Percentiles rank a stretch among this genome's conserved stretches.
Conservation (phyloP, 2,797 vertebrate species). For the Pogoniulus pusillus region DNA sequence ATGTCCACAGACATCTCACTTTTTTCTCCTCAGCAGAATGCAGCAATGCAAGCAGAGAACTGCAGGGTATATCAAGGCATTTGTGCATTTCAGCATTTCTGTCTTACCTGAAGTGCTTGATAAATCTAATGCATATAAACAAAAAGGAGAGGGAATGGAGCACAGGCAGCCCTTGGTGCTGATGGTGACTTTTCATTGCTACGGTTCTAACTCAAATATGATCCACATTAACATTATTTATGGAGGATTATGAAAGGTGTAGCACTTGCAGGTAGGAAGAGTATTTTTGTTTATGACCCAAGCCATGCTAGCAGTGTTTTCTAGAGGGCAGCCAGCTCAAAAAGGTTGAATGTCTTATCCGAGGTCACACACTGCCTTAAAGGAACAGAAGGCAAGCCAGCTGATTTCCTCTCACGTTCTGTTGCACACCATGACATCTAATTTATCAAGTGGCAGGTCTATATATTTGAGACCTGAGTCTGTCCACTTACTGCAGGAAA, state of each 20-base stretch:
- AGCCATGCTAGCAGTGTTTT: not conserved
- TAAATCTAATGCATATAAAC: slow-evolving; percentile 21
- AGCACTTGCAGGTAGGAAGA: not conserved
- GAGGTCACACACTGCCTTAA: not conserved
- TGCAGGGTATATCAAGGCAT: not conserved
- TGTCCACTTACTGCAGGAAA: not conserved
- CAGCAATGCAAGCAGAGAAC: slow-evolving; percentile 7
- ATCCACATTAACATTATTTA: not conserved
- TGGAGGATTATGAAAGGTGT: not conserved
- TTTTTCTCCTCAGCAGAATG: slow-evolving; percentile 20
- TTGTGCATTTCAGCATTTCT: slow-evolving; percentile 52
- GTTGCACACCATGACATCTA: not conserved
- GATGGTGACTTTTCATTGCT: not conserved
- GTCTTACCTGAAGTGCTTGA: slow-evolving; percentile 15
- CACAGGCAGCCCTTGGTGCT: not conserved
- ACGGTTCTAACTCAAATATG: not conserved
- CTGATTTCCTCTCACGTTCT: not conserved
- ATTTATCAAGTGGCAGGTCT: not conserved
- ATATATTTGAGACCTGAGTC: not conserved
- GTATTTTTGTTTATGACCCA: not conserved
- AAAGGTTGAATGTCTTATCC: not conserved
- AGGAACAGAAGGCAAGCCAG: not conserved
- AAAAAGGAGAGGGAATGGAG: not conserved
- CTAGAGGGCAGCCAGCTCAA: not conserved
- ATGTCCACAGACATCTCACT: not conserved